Evolutionary conservation across 2,888 invertebrate species (phyloP), one percentile per base, ranked within the genome.

Genomic region (Neoitamus cyanurus): DNA sequence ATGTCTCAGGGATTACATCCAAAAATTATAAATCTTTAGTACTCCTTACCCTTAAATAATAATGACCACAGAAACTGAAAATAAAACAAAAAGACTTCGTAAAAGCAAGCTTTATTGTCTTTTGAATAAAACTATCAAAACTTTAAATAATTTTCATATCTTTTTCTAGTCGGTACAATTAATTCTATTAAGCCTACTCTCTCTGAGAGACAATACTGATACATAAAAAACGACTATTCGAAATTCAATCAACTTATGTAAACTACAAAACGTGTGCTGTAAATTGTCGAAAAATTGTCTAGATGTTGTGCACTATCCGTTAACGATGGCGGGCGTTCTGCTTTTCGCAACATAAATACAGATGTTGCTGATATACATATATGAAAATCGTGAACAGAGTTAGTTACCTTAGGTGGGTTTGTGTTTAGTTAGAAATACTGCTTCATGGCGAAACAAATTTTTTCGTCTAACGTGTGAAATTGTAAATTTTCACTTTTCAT

Each of bases 401-500:
- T 36, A 42, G 42, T 42, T 42, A 42, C 58, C 58, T 58, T 58
- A 58, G 58, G 58, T 58, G 58, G 58, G 58, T 25, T 58, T 15
- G 9, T 58, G 7, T 58, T 58, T 20, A 25, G 15, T 58, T 42
- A 42, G 7, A 58, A 20, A 58, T 58, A 25, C 20, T 25, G 9
- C 20, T 58, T 20, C 58, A 25, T 15, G 20, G 15, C 15, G 20
- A 2, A 15, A 48, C 48, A 7, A 48, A 42, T 42, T n/a, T 42
- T 13, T 2, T 42, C 13, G n/a, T n/a, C n/a, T n/a, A n/a, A n/a
- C n/a, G n/a, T n/a, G 42, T 42, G 42, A 20, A 48, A 48, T 15
- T 48, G n/a, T 48, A n/a, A 48, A 48, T 48, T 48, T 15, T 83
- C 31, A 37, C 86, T 86, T 88, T 87, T 91, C 91, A 85, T 91